Evolutionary conservation across 1,140 invertebrate species (phyloP), one percentile per base, ranked within the genome.

Genomic region (Dysdera silvatica): DNA sequence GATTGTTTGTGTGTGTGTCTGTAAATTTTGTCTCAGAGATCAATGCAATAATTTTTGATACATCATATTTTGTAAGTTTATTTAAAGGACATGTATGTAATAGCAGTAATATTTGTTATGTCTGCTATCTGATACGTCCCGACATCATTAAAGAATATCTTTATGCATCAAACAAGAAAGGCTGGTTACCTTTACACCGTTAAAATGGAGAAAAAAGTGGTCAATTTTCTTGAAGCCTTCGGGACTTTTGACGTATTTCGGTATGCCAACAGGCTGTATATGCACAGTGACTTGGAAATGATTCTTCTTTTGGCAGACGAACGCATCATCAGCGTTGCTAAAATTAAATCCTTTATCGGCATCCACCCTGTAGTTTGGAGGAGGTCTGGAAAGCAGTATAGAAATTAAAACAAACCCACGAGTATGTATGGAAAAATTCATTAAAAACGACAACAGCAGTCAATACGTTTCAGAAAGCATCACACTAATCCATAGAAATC

Each of bases 241-340:
- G 2, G 83, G 77, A n/a, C 89, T 94, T 74, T 91, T 90, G 0
- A 95, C 89, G 74, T 91, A 97, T 69, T 90, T 86, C 4, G 93
- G 86, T 0, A 89, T 89, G 35, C 70, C 60, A 69, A 89, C 82
- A 32, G 89, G 79, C 73, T 91, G 88, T 16, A 87, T 84, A 77
- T 95, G 91, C 73, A 91, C 93, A 62, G 92, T 98, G 54, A 98
- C 91, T 80, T 99, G 95, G 80, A 98, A 98, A 76, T 99, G 95
- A 77, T 98, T 99, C 76, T 99, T 99, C 81, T 99, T 99, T 80
- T 99, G 96, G 75, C 95, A 98, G 20, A 98, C 94, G 79, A 98
- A 98, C 0, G 95, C 91, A 70, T 97, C 94, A 75, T 98, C 95
- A 10, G 91, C 87, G 75, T 91, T 89, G 4, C 92, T 95, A 77